These are phyloP conservation scores for Lasioglossum oenotherae DNA, from an alignment of 2,888 invertebrate species.

Conservation along the genomic window DNA sequence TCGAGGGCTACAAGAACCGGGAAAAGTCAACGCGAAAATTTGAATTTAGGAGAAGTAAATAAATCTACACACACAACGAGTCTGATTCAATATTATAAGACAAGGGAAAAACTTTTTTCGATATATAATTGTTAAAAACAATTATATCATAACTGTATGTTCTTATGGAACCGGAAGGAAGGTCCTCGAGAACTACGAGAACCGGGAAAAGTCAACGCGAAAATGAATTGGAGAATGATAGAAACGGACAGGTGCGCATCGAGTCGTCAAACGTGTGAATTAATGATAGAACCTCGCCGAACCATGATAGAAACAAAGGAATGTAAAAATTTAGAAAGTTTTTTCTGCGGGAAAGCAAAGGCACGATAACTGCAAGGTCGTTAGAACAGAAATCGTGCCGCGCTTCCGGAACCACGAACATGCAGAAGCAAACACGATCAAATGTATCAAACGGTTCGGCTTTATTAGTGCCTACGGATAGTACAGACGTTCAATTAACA, in stretches of 20 bases:
- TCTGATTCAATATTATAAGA: background rate
- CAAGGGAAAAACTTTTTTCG: background rate
- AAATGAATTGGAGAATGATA: background rate
- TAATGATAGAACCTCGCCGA: background rate
- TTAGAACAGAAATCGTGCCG: background rate
- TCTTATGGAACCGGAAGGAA: background rate
- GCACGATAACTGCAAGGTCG: background rate
- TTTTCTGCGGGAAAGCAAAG: background rate
- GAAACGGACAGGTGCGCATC: background rate
- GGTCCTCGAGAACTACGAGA: background rate
- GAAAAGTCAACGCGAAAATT: background rate
- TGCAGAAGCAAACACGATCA: background rate
- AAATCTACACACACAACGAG: too few relatives aligned
- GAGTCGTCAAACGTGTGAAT: background rate
- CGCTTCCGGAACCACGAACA: background rate
- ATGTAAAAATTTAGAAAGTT: background rate
- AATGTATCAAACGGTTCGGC: constrained; percentile 23
- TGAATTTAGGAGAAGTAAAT: too few relatives aligned
- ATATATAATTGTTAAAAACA: background rate
- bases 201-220: background rate
- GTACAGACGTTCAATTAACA: constrained; percentile 61
- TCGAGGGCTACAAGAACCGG: background rate
- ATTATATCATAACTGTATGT: background rate
- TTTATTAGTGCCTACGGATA: constrained; percentile 29
- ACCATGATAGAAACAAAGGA: background rate